These are phyloP conservation scores for Coptotermes formosanus DNA, from an alignment of 1,140 invertebrate species.

Conservation along the genomic window DNA sequence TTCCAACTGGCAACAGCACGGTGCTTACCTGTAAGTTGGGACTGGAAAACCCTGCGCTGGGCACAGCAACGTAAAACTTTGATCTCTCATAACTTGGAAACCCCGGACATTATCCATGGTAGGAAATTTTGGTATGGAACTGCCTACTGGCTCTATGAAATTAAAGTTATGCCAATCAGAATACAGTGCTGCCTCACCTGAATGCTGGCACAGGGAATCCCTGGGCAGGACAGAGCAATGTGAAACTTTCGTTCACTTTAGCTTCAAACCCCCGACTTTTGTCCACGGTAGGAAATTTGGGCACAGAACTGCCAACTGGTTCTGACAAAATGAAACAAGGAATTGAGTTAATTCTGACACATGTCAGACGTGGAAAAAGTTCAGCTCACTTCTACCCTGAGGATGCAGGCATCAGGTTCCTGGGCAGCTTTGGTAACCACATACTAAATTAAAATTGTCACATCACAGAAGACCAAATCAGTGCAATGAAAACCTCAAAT, in stretches of 20 bases:
- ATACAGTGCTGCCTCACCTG: conserved; percentile 52
- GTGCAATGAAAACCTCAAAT: too few relatives aligned
- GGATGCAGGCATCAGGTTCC: too few relatives aligned
- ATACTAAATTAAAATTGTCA: too few relatives aligned
- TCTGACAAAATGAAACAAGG: conserved; percentile 55
- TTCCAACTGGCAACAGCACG: too few relatives aligned
- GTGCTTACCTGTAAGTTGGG: conserved; percentile 37
- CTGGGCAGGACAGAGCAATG: conserved; percentile 64
- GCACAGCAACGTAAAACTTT: conserved; percentile 41
- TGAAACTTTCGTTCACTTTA: conserved; percentile 45
- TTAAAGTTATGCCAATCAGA: conserved; percentile 35
- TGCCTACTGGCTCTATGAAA: conserved; percentile 41
- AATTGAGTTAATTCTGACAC: neutral
- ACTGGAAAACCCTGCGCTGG: conserved; percentile 36
- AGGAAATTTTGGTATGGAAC: conserved; percentile 39
- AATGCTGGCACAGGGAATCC: conserved; percentile 70
- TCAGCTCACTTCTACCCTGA: too few relatives aligned
- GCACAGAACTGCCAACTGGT: conserved; percentile 69
- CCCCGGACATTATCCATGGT: conserved; percentile 48
- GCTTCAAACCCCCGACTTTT: conserved; percentile 45
- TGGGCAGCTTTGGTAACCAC: too few relatives aligned
- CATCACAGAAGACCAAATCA: too few relatives aligned
- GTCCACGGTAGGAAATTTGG: conserved; percentile 62
- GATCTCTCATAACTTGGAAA: conserved; percentile 46
- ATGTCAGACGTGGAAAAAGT: too few relatives aligned